Evolutionary conservation across 2,797 vertebrate species (phyloP), one percentile per base, ranked within the genome.

Genomic region (Platalea minor): DNA sequence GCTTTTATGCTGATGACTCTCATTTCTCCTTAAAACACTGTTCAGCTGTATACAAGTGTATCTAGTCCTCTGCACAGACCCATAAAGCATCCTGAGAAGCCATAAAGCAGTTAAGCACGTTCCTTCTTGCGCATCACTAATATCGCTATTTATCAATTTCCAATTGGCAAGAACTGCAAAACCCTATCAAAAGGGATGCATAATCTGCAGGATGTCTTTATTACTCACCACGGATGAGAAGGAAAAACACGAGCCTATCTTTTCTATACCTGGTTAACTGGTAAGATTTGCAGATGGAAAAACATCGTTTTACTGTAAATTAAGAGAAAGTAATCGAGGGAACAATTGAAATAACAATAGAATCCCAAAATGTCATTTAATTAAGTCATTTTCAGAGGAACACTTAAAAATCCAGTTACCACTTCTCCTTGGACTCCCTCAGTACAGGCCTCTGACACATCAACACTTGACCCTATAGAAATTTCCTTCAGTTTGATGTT

Each of bases 381-480:
- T 65, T 56, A 86, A 73, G 70, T 76, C 8, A 0, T 79, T 95
- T 95, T 63, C 69, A 91, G 54, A 90, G 20, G 39, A 81, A 81
- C 69, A 45, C 41, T 74, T 85, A 21, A 86, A 85, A 92, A 79
- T 74, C 43, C 64, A 84, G 59, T 50, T n/a, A 78, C 57, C 56
- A 7, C 57, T 88, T 67, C 37, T 84, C 48, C 53, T 48, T 17
- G 24, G 65, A 14, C 41, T 89, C 89, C 94, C 79, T 78, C 48
- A 43, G n/a, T 35, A 74, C 53, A 51, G 15, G 54, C 82, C 78
- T 81, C 85, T 81, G 50, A 70, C 70, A 89, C 48, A 85, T 85
- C 88, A 80, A 72, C 85, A 46, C 78, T 80, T 77, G 91, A 96
- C 89, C 85, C 80, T 60, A 64, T 5, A 59, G 77, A 86, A 84